Conservation (phyloP, 2,888 invertebrate species). For the Yponomeuta plumbellus region DNA sequence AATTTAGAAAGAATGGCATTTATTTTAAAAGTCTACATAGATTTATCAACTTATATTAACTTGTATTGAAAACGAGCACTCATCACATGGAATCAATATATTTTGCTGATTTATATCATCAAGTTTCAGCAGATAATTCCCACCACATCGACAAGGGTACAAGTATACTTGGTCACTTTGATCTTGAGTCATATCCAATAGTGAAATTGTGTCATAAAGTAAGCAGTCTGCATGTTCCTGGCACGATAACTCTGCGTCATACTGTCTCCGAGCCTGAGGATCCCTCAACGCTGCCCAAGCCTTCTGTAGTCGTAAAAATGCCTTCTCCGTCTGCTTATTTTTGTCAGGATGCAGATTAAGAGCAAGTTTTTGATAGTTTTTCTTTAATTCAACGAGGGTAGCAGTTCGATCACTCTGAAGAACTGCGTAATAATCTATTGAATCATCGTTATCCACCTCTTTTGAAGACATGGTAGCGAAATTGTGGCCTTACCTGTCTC, state of each 20-base stretch:
- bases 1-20: constrained; percentile 40
- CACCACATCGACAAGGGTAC: constrained; percentile 84
- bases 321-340: constrained; percentile 35
- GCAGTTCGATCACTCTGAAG: constrained; percentile 73
- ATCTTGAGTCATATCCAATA: constrained; percentile 64
- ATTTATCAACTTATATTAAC: constrained; percentile 43
- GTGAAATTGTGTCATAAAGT: constrained; percentile 76
- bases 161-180: constrained; percentile 47
- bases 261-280: constrained; percentile 76
- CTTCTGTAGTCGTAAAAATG: constrained; percentile 72
- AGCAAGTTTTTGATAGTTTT: constrained; percentile 76
- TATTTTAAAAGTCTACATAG: constrained; percentile 23
- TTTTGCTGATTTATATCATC: constrained; percentile 47
- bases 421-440: constrained; percentile 70
- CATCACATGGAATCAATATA: constrained; percentile 80
- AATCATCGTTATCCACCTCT: constrained; percentile 20
- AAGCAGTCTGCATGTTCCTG: constrained; percentile 75
- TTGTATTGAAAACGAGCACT: constrained; percentile 84
- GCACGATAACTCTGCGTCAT: constrained; percentile 79
- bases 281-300: constrained; percentile 84
- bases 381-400: constrained; percentile 76
- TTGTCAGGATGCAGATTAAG: constrained; percentile 80
- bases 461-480: background rate
- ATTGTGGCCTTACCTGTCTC: background rate
- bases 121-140: constrained; percentile 68